Evolutionary conservation across 2,113 vertebrate species (phyloP).

Genomic region (Tamias sibiricus): DNA sequence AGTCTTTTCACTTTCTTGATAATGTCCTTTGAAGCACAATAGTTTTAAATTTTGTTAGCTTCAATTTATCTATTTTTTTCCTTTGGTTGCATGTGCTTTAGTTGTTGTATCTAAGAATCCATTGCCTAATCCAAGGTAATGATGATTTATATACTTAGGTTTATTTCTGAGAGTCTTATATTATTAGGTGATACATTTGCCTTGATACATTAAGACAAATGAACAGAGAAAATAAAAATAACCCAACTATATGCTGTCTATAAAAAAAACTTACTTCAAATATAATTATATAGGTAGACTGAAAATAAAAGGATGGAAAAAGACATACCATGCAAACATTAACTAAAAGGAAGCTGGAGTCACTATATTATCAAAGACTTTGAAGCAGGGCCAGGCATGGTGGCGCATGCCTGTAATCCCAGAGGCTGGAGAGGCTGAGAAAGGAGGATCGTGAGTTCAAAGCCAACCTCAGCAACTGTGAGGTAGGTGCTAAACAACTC

Average conservation of each 20-base stretch:
- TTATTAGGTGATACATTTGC: not conserved
- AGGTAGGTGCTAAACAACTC: too few relatives aligned
- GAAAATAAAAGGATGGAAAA: not conserved
- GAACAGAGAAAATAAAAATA: not conserved
- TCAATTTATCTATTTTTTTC: not conserved
- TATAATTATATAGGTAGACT: not conserved
- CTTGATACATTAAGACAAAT: not conserved
- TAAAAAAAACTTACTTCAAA: constrained; percentile 43
- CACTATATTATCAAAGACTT: not conserved
- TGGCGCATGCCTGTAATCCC: too few relatives aligned
- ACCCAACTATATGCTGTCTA: not conserved
- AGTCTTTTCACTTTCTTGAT: not conserved
- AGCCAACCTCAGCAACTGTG: too few relatives aligned
- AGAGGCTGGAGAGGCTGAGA: too few relatives aligned
- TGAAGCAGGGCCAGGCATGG: not conserved
- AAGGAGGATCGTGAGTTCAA: too few relatives aligned
- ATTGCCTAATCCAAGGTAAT: not conserved
- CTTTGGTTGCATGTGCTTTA: not conserved
- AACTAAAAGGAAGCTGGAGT: not conserved
- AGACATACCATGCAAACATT: not conserved
- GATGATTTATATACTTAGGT: not conserved
- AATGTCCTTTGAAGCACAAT: not conserved
- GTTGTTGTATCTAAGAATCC: not conserved
- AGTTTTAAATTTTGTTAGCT: not conserved
- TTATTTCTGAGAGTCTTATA: not conserved